A percentile compares a stretch with the other conserved stretches of the same genome.
phyloP scores from a whole-genome alignment of 2,113 vertebrate genomes.

The Deroptyus accipitrinus region DNA sequence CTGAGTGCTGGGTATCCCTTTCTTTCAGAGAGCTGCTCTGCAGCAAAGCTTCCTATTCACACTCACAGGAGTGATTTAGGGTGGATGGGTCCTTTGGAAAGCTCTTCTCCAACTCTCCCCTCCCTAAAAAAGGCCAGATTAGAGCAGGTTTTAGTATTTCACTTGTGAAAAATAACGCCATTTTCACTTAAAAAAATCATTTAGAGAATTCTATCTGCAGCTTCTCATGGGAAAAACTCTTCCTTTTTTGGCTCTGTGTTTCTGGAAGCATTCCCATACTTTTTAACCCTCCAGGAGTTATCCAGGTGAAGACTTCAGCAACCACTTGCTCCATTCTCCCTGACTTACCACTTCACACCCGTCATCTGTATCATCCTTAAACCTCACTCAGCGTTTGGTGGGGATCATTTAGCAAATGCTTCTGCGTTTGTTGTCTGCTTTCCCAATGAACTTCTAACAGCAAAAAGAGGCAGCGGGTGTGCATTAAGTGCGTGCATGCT shows the following conservation, averaged over 20 bases:
- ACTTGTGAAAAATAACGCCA: rapidly evolving
- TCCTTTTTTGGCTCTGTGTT: not conserved
- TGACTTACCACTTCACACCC: rapidly evolving
- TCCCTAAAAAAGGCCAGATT: not conserved
- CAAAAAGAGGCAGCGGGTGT: not conserved
- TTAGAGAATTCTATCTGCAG: not conserved
- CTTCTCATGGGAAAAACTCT: rapidly evolving
- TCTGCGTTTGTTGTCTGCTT: not conserved
- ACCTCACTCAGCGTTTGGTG: not conserved
- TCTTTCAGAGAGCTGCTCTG: not conserved
- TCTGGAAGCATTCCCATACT: not conserved
- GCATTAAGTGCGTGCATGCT: not conserved
- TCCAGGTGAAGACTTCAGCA: not conserved
- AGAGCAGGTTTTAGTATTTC: not conserved
- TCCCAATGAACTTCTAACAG: not conserved
- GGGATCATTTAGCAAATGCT: not conserved
- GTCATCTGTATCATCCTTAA: not conserved
- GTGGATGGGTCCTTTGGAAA: not conserved
- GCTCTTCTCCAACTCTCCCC: not conserved
- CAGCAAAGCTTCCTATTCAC: not conserved
- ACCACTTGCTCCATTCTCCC: not conserved
- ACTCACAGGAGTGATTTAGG: not conserved
- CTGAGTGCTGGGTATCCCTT: not conserved
- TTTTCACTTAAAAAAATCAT: not conserved
- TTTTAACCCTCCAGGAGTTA: not conserved